Base-by-base conservation (phyloP, 1,140 invertebrate species). In the Bombus turneri region DNA sequence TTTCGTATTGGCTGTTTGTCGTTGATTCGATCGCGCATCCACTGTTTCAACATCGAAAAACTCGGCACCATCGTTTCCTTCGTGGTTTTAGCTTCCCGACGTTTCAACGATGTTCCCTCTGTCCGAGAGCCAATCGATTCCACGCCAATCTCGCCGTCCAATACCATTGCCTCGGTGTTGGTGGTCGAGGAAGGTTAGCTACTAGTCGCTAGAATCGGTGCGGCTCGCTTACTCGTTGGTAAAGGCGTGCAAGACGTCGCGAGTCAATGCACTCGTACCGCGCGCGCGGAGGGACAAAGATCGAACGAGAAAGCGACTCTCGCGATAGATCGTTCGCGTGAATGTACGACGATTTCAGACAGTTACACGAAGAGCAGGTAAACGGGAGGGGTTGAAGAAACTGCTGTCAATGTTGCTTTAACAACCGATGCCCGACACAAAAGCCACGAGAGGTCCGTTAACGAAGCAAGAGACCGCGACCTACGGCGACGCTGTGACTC, bases 261-360 rank as follows among this genome's bases (percentile, higher is more conserved):
- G n/a, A 86, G 87, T 88, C 74, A 79, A 83, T 86, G 85, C 75
- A 86, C 80, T 86, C 31, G 22, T 6, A 53, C 18, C 4, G 59
- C 28, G 28, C 10, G 9, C 25, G 9, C 12, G 25, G 39, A 43
- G 31, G 25, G 47, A 69, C 69, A 28, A 22, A 71, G 53, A 59
- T 64, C 43, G 53, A 15, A 41, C 39, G 76, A 77, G 62, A 85
- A 77, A 80, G 59, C 71, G n/a, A 59, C 72, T 25, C 62, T 22
- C 31, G 59, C 57, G 68, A 25, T 34, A 73, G 43, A 59, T 31
- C 41, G 28, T 71, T 86, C 41, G n/a, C 62, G 59, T 28, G 59
- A 13, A 37, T 31, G 18, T 66, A 39, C 47, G 12, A 18, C 28
- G 43, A 5, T 59, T 66, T n/a, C 31, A 41, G 31, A 31, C 66